Base-by-base conservation (phyloP, 1,140 invertebrate species). In the Drosophila orena region DNA sequence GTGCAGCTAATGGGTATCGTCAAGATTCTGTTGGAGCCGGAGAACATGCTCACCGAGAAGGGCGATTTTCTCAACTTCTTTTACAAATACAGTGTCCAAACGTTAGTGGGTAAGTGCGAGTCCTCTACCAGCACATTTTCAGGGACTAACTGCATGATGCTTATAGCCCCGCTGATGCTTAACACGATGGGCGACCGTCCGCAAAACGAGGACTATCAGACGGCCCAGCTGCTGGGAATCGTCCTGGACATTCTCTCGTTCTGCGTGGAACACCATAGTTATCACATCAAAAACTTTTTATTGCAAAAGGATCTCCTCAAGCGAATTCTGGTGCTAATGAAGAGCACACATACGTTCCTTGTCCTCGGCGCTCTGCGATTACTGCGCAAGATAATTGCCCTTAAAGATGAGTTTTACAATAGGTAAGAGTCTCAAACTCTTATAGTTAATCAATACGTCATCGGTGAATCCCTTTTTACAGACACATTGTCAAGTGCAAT, bases 191-290 rank as follows among this genome's bases (percentile, higher is more conserved):
- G 97, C 49, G 97, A 98, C 71, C 96, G 95, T 85, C 97, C 97
- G 14, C 95, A 94, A 56, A 96, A 96, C 91, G 98, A 99, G 93
- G 98, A 99, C 93, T 99, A 98, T 92, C 96, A 98, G 93, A 98
- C 97, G 54, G 98, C 99, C 56, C 98, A 99, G 93, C 94, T 99
- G 50, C 93, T 99, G 43, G 97, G 98, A 47, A 94, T 99, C 53
- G 98, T 99, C 44, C 92, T 99, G 59, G 98, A 99, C 92, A 93
- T 99, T 76, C 93, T 99, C 53, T 97, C 98, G n/a, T 99, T 99
- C 93, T 99, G 98, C 93, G 98, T 99, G n/a, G 99, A 99, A 93
- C 98, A 99, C 94, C 99, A 99, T 93, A 97, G 97, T 47, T 99
- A 98, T 94, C 98, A 99, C 93, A 99, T 99, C 91, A 99, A 99